phyloP scores from a whole-genome alignment of 2,113 vertebrate species.

The Albula goreensis region DNA sequence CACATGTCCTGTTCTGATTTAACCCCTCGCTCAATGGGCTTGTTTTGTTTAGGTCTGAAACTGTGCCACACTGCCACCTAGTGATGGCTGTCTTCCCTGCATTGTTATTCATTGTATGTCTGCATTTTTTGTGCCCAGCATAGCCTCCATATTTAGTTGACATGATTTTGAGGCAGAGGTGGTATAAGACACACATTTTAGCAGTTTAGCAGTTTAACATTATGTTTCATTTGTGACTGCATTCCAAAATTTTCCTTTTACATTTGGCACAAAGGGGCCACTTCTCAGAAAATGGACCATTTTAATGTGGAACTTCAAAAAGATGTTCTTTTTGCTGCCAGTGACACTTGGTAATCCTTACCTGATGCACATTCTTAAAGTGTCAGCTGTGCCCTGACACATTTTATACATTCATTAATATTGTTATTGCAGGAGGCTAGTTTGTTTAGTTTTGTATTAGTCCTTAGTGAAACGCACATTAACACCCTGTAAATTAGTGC shows the following conservation, averaged over 20 bases:
- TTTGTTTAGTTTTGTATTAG: neutral
- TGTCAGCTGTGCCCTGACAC: neutral
- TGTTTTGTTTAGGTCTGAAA: neutral
- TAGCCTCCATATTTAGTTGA: neutral
- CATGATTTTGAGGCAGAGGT: neutral
- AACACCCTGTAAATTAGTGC: too few species aligned
- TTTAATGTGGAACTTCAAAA: neutral
- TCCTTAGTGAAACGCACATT: too few species aligned
- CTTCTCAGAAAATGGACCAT: neutral
- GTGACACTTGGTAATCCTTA: too few species aligned
- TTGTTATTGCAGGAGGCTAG: neutral
- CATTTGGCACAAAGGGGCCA: neutral
- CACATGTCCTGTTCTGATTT: neutral
- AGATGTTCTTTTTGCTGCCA: too few species aligned
- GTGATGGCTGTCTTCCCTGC: neutral
- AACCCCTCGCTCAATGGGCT: neutral
- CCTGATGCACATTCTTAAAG: too few species aligned
- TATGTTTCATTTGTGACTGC: neutral
- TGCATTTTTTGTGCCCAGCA: neutral
- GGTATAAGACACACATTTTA: neutral
- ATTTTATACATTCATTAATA: neutral
- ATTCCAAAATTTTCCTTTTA: neutral
- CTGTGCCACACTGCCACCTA: constrained; percentile 13
- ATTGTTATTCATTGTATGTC: neutral
- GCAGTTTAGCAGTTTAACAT: neutral